Conservation (phyloP, 37 sponge, comb jelly and placozoan genomes). For the Cliona cf. orientalis region DNA sequence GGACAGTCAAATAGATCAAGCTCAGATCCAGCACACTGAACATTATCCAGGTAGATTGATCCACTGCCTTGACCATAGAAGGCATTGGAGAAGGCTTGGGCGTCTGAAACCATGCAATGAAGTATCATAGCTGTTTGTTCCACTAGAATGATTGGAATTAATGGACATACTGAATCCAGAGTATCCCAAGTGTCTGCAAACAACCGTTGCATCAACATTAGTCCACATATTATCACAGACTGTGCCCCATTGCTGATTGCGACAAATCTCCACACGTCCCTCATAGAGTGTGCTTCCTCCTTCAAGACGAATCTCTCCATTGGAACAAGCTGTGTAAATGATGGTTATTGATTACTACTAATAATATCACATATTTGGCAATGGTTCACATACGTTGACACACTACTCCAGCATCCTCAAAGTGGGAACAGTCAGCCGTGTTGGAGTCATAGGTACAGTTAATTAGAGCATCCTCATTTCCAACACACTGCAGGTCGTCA, state of each 20-base stretch:
- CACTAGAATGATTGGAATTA: no score
- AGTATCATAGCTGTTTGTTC: no score
- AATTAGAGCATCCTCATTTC: no score
- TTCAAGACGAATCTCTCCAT: not conserved
- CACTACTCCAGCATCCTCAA: no score
- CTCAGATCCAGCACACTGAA: slow-evolving; percentile 38
- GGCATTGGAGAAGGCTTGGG: slow-evolving; percentile 33
- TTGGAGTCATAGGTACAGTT: no score
- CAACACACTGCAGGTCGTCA: no score
- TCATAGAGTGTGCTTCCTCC: not conserved
- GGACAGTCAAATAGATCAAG: slow-evolving; percentile 16
- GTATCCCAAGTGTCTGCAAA: slow-evolving; percentile 6
- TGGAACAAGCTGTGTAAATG: not conserved
- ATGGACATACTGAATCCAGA: slow-evolving; percentile 11
- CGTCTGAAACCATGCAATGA: no score
- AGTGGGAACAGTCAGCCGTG: no score
- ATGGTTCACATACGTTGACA: no score
- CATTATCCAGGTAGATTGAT: slow-evolving; percentile 27
- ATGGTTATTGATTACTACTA: not conserved
- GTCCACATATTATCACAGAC: slow-evolving; percentile 8
- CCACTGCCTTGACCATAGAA: slow-evolving; percentile 15
- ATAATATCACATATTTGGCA: no score
- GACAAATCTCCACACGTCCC: slow-evolving; percentile 25
- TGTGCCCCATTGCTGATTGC: slow-evolving; percentile 3
- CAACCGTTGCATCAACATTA: not conserved